Evolutionary conservation across 2,888 invertebrate genomes (phyloP).

Genomic region (Ochropleura plecta): DNA sequence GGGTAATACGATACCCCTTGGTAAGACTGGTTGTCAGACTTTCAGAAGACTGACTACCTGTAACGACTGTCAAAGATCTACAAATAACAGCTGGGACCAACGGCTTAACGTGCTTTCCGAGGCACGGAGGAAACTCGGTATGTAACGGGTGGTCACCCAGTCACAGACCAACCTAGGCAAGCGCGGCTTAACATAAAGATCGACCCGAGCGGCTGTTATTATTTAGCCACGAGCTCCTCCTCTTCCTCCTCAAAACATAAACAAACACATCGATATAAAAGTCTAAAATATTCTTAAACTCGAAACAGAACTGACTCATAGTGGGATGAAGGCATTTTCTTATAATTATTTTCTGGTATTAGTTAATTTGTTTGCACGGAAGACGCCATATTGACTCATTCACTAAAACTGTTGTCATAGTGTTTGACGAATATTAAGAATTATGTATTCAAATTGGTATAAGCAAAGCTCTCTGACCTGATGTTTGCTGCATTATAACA

Average conservation of each 20-base stretch:
- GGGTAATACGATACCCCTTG: not conserved
- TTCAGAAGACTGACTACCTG: not conserved
- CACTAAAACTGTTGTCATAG: not conserved
- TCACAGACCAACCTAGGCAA: not conserved
- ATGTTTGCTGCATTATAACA: too few relatives aligned
- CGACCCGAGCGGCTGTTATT: not conserved
- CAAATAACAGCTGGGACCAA: not conserved
- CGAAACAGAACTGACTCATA: not conserved
- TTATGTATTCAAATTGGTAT: not conserved
- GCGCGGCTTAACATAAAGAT: not conserved
- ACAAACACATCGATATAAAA: too few relatives aligned
- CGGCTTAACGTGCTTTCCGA: not conserved
- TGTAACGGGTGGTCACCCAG: not conserved
- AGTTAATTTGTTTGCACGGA: slow-evolving; percentile 1
- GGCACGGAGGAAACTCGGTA: not conserved
- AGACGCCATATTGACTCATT: slow-evolving; percentile 10
- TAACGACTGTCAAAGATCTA: not conserved
- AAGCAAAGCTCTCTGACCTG: not conserved
- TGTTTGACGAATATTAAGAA: not conserved
- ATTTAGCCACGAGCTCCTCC: not conserved
- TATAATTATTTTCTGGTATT: slow-evolving; percentile 3
- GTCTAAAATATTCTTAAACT: too few relatives aligned
- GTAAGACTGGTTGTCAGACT: not conserved
- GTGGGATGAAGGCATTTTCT: not conserved
- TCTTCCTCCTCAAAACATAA: too few relatives aligned